These are phyloP conservation scores for Phalanger gymnotis DNA, from an alignment of 2,797 vertebrate species.

Conservation along the genomic window DNA sequence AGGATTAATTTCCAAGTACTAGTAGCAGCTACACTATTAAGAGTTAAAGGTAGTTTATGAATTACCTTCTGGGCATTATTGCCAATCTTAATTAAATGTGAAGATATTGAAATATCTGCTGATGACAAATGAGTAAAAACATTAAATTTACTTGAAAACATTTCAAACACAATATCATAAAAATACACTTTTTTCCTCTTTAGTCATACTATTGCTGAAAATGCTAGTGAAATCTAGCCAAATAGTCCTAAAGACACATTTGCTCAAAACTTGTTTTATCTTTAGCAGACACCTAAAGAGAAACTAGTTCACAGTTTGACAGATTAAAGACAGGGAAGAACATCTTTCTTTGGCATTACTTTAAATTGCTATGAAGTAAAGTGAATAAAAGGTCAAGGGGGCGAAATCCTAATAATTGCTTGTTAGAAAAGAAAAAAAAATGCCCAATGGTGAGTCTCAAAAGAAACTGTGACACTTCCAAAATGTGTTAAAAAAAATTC, in stretches of 20 bases:
- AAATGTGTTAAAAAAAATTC: constrained; percentile 22
- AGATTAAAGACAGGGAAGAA: constrained; percentile 75
- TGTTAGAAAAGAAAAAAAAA: constrained; percentile 54
- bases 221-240: constrained; percentile 75
- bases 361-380: constrained; percentile 76
- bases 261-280: constrained; percentile 81
- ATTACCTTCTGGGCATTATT: constrained; percentile 60
- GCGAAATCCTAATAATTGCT: constrained; percentile 32
- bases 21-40: constrained; percentile 63
- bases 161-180: constrained; percentile 63
- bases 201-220: constrained; percentile 73
- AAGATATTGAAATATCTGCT: constrained; percentile 68
- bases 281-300: constrained; percentile 78
- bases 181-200: constrained; percentile 69
- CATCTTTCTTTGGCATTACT: constrained; percentile 73
- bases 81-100: constrained; percentile 66
- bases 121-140: constrained; percentile 32
- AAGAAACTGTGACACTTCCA: constrained; percentile 13
- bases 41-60: constrained; percentile 61
- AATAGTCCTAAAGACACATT: constrained; percentile 67
- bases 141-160: constrained; percentile 67
- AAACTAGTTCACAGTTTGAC: constrained; percentile 82
- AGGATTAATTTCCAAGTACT: constrained; percentile 67
- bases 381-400: constrained; percentile 47
- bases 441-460: constrained; percentile 16